Percentiles rank a stretch among this genome's conserved stretches.
Evolutionary conservation across 2,797 vertebrate species (phyloP).

Genomic region (Zalophus californianus): DNA sequence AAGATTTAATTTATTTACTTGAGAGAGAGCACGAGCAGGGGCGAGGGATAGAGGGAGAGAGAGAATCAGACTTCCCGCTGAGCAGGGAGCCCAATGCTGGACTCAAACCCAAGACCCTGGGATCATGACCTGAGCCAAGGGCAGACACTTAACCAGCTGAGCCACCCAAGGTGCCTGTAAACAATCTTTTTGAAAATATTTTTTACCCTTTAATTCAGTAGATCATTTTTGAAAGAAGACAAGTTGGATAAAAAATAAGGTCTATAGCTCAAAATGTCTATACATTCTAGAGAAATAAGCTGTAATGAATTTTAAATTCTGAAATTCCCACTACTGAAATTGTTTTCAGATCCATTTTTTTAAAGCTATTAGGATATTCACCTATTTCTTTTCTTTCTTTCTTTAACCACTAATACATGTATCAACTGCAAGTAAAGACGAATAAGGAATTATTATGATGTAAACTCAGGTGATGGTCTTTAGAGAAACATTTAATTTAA

Average conservation of each 20-base stretch:
- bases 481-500: slow-evolving; percentile 50
- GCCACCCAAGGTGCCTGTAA: too few species aligned
- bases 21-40: too few species aligned
- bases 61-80: too few species aligned
- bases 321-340: neutral
- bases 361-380: neutral
- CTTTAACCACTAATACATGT: neutral
- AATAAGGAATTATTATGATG: slow-evolving; percentile 31
- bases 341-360: neutral
- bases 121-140: too few species aligned
- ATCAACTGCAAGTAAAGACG: neutral
- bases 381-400: neutral
- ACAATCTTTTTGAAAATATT: neutral
- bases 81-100: too few species aligned
- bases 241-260: neutral
- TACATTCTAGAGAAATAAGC: neutral
- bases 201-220: slow-evolving; percentile 10
- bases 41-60: too few species aligned
- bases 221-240: neutral
- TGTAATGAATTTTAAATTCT: neutral
- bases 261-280: neutral
- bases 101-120: too few species aligned
- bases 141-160: too few species aligned
- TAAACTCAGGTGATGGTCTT: neutral
- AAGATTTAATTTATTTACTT: too few species aligned